These are phyloP conservation scores for Hippoglossus stenolepis DNA, from an alignment of 2,113 vertebrate species.

Conservation along the genomic window DNA sequence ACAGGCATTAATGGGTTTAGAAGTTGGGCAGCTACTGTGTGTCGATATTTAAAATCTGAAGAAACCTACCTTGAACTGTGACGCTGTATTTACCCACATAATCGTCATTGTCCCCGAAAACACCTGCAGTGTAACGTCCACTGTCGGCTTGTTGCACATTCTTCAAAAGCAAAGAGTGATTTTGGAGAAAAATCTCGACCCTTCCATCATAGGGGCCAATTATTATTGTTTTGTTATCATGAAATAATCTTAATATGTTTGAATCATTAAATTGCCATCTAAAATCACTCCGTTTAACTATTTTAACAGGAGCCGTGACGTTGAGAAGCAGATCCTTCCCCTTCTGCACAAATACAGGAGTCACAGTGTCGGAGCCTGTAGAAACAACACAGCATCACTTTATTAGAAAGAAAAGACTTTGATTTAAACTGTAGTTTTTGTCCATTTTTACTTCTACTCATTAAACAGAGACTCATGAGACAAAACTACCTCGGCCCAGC, in stretches of 20 bases:
- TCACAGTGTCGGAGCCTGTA: background rate
- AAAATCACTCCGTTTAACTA: background rate
- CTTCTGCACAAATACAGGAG: background rate
- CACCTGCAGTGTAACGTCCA: background rate
- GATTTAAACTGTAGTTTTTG: no score
- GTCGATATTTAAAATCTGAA: background rate
- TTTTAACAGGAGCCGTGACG: background rate
- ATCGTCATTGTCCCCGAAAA: no score
- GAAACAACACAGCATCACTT: background rate
- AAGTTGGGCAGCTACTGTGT: background rate
- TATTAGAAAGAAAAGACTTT: no score
- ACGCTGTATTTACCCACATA: no score
- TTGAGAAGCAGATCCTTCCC: background rate
- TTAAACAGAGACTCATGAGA: no score
- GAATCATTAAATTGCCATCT: background rate
- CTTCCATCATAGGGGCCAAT: background rate
- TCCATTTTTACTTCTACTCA: no score
- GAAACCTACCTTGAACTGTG: slow-evolving; percentile 39
- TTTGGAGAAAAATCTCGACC: background rate
- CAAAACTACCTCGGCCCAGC: no score
- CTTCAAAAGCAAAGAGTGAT: background rate
- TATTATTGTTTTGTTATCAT: background rate
- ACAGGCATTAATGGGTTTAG: background rate
- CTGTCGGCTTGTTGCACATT: background rate
- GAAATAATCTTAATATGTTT: background rate